These are phyloP conservation scores for Pseudocheirus occidentalis DNA, from an alignment of 2,797 vertebrate species.

Conservation along the genomic window DNA sequence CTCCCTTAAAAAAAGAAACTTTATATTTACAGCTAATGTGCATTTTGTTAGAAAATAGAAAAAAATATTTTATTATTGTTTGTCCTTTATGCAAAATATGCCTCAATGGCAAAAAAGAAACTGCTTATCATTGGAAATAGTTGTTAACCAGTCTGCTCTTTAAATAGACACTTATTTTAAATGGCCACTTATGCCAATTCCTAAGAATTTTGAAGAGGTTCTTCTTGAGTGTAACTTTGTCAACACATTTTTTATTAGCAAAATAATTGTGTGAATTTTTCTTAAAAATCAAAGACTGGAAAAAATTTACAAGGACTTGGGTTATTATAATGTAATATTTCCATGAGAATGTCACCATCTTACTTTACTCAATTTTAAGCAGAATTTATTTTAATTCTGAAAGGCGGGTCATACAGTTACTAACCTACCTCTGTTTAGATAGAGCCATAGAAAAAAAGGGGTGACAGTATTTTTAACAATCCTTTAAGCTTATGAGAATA, in stretches of 20 bases:
- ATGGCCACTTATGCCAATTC: neutral
- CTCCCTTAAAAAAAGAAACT: conserved; percentile 62
- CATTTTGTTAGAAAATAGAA: conserved; percentile 8
- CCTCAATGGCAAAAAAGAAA: conserved; percentile 8
- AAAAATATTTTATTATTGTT: conserved; percentile 33
- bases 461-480: neutral
- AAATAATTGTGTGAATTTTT: conserved; percentile 39
- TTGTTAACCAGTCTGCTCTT: conserved; percentile 40
- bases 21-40: conserved; percentile 8
- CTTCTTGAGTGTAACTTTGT: neutral
- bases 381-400: neutral
- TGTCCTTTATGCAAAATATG: conserved; percentile 27
- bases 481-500: conserved; percentile 6
- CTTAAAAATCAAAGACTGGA: conserved; percentile 38
- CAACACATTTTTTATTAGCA: neutral
- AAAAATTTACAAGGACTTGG: neutral
- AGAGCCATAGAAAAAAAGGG: neutral
- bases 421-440: neutral
- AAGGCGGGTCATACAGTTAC: neutral
- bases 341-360: conserved; percentile 3
- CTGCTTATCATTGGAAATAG: conserved; percentile 1
- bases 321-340: neutral
- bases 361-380: neutral
- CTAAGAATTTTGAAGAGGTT: neutral
- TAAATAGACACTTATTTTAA: conserved; percentile 26